A percentile compares a stretch with the other conserved stretches of the same genome.
Evolutionary conservation across 2,888 invertebrate genomes (phyloP).

Genomic region (Fragum whitleyi): DNA sequence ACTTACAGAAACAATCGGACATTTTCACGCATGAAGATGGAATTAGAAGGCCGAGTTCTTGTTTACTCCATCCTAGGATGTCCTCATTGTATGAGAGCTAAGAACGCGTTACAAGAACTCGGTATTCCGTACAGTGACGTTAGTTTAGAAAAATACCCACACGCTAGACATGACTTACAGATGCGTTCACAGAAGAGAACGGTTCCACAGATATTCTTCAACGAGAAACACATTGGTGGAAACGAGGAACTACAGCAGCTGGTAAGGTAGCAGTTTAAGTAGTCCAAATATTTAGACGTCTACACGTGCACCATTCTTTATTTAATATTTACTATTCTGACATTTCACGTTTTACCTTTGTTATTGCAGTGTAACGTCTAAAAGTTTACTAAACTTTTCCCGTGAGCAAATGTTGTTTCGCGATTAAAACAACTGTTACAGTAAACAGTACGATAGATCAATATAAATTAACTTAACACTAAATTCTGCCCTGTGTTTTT

Average conservation of each 20-base stretch:
- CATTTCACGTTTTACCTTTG: no score
- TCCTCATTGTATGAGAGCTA: slow-evolving; percentile 84
- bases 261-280: slow-evolving; percentile 63
- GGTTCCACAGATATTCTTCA: slow-evolving; percentile 85
- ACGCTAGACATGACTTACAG: slow-evolving; percentile 79
- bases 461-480: no score
- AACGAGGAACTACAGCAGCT: slow-evolving; percentile 82
- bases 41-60: slow-evolving; percentile 81
- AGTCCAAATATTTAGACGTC: no score
- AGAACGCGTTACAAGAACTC: slow-evolving; percentile 77
- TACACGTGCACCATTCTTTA: no score
- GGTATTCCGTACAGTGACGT: slow-evolving; percentile 84
- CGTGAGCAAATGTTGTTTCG: no score
- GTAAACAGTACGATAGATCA: no score
- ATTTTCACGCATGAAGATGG: slow-evolving; percentile 56
- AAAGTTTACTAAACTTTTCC: no score
- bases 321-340: no score
- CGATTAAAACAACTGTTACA: no score
- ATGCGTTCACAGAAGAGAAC: slow-evolving; percentile 78
- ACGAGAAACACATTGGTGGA: slow-evolving; percentile 83
- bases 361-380: no score
- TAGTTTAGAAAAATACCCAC: slow-evolving; percentile 83
- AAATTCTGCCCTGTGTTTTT: no score
- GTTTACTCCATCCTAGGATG: slow-evolving; percentile 84
- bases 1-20: background rate